phyloP scores from a whole-genome alignment of 2,888 invertebrate species.

The Eupithecia pulchellata region DNA sequence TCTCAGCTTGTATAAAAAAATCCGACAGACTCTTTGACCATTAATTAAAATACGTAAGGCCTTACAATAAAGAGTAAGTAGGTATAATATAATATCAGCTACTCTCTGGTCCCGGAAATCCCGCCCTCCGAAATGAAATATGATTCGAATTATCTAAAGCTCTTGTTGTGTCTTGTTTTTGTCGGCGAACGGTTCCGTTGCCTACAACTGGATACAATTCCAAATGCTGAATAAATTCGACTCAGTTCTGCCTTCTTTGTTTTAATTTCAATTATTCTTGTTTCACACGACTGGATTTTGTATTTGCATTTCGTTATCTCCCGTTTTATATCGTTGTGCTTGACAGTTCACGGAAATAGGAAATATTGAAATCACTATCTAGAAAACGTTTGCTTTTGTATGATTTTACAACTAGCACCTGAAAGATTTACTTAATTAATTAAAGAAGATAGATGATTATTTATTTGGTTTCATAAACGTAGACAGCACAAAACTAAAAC shows the following conservation, averaged over 20 bases:
- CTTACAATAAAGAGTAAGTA: constrained; percentile 54
- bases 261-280: constrained; percentile 59
- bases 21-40: too few species aligned
- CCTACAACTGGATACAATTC: constrained; percentile 62
- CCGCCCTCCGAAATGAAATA: constrained; percentile 74
- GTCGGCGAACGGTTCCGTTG: constrained; percentile 64
- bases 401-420: background rate
- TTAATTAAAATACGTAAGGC: background rate
- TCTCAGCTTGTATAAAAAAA: too few species aligned
- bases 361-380: constrained; percentile 21
- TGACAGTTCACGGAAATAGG: constrained; percentile 24
- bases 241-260: constrained; percentile 54
- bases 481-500: too few species aligned
- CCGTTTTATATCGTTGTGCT: constrained; percentile 22
- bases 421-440: background rate
- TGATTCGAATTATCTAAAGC: constrained; percentile 77
- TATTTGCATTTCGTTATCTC: constrained; percentile 37
- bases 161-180: constrained; percentile 76
- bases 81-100: constrained; percentile 49
- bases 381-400: constrained; percentile 13
- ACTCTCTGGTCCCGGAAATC: constrained; percentile 64
- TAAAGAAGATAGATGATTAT: too few species aligned
- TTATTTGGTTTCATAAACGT: too few species aligned
- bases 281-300: constrained; percentile 48
- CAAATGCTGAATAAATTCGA: constrained; percentile 61